Conservation (phyloP, 2,888 invertebrate genomes). For the Drosophila lutescens region DNA sequence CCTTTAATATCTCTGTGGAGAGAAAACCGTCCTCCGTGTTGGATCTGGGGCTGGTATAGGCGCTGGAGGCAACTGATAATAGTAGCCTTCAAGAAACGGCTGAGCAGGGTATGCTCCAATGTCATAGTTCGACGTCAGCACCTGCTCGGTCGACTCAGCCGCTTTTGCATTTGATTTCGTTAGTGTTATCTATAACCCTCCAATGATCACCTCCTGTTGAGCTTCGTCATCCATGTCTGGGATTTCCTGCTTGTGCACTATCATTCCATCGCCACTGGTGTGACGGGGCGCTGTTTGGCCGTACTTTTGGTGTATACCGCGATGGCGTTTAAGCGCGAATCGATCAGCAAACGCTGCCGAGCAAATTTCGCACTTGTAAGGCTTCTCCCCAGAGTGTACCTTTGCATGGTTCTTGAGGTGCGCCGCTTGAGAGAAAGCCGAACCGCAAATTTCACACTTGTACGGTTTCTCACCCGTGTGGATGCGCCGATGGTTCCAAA, state of each 20-base stretch:
- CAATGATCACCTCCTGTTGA: conserved; percentile 83
- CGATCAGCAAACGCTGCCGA: conserved; percentile 94
- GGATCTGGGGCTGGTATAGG: conserved; percentile 17
- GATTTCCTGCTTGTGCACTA: conserved; percentile 83
- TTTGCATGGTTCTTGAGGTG: conserved; percentile 95
- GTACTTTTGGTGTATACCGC: conserved; percentile 95
- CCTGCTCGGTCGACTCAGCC: conserved; percentile 43
- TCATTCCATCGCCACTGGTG: conserved; percentile 81
- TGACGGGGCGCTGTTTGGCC: conserved; percentile 86
- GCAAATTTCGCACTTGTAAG: conserved; percentile 93
- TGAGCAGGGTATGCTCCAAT: conserved; percentile 14
- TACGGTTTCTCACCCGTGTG: conserved; percentile 89
- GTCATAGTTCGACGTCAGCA: conserved; percentile 38
- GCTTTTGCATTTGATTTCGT: conserved; percentile 59
- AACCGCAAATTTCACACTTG: conserved; percentile 94
- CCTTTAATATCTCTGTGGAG: conserved; percentile 50
- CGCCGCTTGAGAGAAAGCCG: conserved; percentile 95
- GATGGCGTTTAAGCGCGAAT: conserved; percentile 93
- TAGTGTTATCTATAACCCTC: conserved; percentile 83
- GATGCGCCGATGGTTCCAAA: conserved; percentile 95
- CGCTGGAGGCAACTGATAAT: conserved; percentile 53
- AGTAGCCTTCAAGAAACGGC: conserved; percentile 52
- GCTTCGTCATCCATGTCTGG: conserved; percentile 84
- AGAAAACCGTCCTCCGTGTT: conserved; percentile 41
- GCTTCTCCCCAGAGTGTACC: conserved; percentile 92